Conservation (phyloP, 2,888 invertebrate genomes). For the Mellilla xanthometata region DNA sequence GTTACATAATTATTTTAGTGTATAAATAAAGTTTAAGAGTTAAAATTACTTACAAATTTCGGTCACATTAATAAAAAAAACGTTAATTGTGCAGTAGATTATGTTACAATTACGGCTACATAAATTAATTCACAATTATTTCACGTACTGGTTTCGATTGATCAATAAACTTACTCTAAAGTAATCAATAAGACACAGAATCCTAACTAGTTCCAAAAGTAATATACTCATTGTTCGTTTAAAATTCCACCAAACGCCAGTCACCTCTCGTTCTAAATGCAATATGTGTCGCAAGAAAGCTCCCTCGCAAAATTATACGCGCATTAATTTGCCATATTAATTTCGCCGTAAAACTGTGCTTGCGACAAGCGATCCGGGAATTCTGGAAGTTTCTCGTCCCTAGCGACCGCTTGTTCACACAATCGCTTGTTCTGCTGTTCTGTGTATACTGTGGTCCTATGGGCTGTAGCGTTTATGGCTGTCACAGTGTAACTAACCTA, state of each 20-base stretch:
- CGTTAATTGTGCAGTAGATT: no score
- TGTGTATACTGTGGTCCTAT: constrained; percentile 32
- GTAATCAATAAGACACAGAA: no score
- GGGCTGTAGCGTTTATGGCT: constrained; percentile 16
- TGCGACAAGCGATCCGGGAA: constrained; percentile 72
- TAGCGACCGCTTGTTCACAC: constrained; percentile 76
- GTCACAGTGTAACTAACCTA: not conserved
- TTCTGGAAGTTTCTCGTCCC: constrained; percentile 75
- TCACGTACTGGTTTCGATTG: no score
- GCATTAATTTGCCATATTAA: constrained; percentile 84
- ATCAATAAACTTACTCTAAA: no score
- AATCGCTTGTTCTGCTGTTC: constrained; percentile 60
- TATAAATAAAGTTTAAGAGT: no score
- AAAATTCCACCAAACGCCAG: not conserved
- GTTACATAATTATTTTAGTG: no score
- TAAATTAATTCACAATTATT: no score
- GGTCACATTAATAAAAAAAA: no score
- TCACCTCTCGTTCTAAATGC: constrained; percentile 16
- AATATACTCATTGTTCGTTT: no score
- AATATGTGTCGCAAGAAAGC: constrained; percentile 65
- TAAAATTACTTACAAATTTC: no score
- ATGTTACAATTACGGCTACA: no score
- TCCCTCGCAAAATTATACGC: constrained; percentile 78
- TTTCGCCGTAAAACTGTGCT: constrained; percentile 83
- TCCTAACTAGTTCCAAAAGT: no score